These are phyloP conservation scores for Batillaria attramentaria DNA, from an alignment of 1,140 invertebrate genomes.

Conservation along the genomic window DNA sequence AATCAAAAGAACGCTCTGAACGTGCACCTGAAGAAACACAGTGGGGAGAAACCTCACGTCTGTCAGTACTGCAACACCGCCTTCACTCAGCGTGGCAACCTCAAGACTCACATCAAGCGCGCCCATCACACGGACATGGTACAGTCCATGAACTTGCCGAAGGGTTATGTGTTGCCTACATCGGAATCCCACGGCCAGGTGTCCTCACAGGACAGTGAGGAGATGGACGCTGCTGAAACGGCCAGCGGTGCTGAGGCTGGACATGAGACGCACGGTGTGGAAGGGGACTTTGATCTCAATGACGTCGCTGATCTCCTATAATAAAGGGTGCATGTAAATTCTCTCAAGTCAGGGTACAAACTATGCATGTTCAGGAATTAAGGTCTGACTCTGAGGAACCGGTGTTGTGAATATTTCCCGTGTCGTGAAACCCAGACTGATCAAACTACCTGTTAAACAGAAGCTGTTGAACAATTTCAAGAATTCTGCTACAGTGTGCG, in stretches of 20 bases:
- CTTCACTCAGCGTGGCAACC: constrained; percentile 79
- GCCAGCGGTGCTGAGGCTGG: constrained; percentile 6
- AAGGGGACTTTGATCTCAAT: constrained; percentile 48
- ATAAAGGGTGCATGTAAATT: too few species aligned
- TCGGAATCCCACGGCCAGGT: constrained; percentile 24
- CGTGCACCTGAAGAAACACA: constrained; percentile 77
- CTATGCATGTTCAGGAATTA: too few species aligned
- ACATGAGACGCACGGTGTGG: constrained; percentile 14
- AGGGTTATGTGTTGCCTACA: too few species aligned
- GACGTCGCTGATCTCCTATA: constrained; percentile 48
- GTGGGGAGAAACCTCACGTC: constrained; percentile 84
- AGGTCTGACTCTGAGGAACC: too few species aligned
- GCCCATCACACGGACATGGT: constrained; percentile 72
- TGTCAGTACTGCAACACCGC: constrained; percentile 86
- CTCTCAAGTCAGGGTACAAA: too few species aligned
- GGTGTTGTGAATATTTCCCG: too few species aligned
- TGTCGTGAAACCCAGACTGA: too few species aligned
- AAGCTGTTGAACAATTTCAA: too few species aligned
- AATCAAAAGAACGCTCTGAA: constrained; percentile 82
- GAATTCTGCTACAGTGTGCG: too few species aligned
- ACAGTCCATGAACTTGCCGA: constrained; percentile 62
- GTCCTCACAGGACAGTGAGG: constrained; percentile 10
- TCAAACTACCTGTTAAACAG: too few species aligned
- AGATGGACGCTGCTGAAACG: constrained; percentile 8
- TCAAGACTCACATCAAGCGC: constrained; percentile 77